Evolutionary conservation across 2,888 invertebrate species (phyloP).

Genomic region (Synergus laeviventris): DNA sequence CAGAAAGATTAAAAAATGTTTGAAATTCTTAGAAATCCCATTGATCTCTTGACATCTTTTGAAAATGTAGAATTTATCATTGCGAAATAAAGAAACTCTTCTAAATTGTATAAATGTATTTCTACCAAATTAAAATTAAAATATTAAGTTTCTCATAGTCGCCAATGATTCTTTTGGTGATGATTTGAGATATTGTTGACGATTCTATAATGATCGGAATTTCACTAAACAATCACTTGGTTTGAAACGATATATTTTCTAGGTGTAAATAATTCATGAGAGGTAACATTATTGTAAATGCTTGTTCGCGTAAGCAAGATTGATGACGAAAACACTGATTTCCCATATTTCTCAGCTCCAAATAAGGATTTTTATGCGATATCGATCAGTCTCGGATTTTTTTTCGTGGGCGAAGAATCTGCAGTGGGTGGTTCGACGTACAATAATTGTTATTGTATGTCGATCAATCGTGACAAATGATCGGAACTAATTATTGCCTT

Average conservation of each 20-base stretch:
- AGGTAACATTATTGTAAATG: conserved; percentile 17
- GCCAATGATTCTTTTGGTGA: not conserved
- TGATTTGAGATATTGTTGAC: conserved; percentile 3
- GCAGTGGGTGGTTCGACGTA: conserved; percentile 18
- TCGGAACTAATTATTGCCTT: conserved; percentile 10
- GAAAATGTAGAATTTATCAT: no score
- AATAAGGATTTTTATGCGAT: conserved; percentile 35
- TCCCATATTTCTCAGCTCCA: conserved; percentile 21
- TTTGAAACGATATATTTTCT: conserved; percentile 8
- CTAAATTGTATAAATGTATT: not conserved
- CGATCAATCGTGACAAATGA: conserved; percentile 17
- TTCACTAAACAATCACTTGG: not conserved
- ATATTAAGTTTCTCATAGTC: not conserved
- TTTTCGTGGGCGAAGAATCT: conserved; percentile 25
- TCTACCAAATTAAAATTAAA: not conserved
- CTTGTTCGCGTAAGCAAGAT: conserved; percentile 30
- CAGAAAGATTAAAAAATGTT: no score
- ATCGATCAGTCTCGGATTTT: conserved; percentile 14
- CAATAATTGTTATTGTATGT: conserved; percentile 17
- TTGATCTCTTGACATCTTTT: no score
- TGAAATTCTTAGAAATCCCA: no score
- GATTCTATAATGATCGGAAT: not conserved
- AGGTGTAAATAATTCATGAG: conserved; percentile 32
- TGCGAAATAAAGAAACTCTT: no score
- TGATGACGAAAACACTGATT: conserved; percentile 39